These are phyloP conservation scores for Rambutsinella grinnellia DNA, from an alignment of 2,888 invertebrate genomes.

Conservation along the genomic window DNA sequence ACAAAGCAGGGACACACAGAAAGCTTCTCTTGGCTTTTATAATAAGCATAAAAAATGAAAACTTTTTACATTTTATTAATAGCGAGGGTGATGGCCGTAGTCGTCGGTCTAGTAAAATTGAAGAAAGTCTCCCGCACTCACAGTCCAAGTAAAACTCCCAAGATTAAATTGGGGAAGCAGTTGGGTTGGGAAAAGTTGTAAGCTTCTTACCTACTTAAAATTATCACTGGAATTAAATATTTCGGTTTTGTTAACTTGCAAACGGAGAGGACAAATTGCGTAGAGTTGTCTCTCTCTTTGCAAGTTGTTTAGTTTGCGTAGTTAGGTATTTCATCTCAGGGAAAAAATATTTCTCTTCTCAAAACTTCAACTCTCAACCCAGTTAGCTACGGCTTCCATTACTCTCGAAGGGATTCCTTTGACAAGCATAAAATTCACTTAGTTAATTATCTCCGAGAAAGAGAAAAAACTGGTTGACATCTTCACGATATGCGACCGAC, in stretches of 20 bases:
- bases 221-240: slow-evolving; percentile 46
- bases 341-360: no score
- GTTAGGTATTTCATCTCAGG: no score
- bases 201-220: slow-evolving; percentile 55
- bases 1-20: slow-evolving; percentile 16
- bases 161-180: slow-evolving; percentile 47
- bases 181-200: slow-evolving; percentile 44
- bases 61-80: slow-evolving; percentile 50
- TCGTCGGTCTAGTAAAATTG: slow-evolving; percentile 25
- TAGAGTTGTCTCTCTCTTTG: background rate
- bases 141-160: no score
- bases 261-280: background rate
- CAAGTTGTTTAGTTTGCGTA: background rate
- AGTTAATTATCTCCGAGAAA: slow-evolving; percentile 8
- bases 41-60: slow-evolving; percentile 41
- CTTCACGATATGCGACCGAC: background rate
- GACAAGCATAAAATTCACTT: slow-evolving; percentile 10
- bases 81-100: background rate
- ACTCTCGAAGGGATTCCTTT: background rate
- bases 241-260: slow-evolving; percentile 26
- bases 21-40: slow-evolving; percentile 15
- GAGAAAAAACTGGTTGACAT: background rate
- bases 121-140: slow-evolving; percentile 1
- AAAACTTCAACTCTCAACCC: no score
- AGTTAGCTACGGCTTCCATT: no score